These are phyloP conservation scores for Melieria picta DNA, from an alignment of 2,888 invertebrate genomes.

Conservation along the genomic window DNA sequence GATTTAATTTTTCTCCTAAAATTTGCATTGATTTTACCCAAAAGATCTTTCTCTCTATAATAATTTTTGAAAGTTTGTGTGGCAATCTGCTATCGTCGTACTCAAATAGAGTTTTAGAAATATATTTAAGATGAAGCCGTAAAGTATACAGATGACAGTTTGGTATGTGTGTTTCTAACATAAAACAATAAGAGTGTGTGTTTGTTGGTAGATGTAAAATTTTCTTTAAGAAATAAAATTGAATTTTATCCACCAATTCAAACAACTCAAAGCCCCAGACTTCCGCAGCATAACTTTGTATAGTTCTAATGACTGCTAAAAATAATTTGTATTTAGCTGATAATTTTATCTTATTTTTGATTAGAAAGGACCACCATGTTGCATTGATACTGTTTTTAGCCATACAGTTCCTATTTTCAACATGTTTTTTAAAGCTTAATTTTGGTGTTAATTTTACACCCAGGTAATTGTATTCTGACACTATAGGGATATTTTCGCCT, in stretches of 20 bases:
- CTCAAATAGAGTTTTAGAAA: too few species aligned
- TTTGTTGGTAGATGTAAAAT: not conserved
- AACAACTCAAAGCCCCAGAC: not conserved
- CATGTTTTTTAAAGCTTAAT: constrained; percentile 1
- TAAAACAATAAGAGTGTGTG: not conserved
- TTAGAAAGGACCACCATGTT: not conserved
- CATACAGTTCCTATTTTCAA: not conserved
- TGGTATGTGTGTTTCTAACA: not conserved
- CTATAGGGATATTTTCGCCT: not conserved
- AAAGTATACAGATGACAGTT: not conserved
- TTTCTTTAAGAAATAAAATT: not conserved
- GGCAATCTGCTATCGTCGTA: too few species aligned
- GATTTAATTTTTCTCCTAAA: too few species aligned
- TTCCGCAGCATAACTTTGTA: constrained; percentile 5
- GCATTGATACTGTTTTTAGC: constrained; percentile 6
- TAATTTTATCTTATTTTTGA: not conserved
- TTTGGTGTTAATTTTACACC: not conserved
- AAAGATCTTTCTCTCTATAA: too few species aligned
- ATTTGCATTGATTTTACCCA: too few species aligned
- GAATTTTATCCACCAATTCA: not conserved
- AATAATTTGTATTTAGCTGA: constrained; percentile 3
- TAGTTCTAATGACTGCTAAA: not conserved
- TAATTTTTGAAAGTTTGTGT: too few species aligned
- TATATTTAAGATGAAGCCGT: too few species aligned
- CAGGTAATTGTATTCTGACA: not conserved